Base-by-base conservation (phyloP, 2,888 invertebrate genomes). In the Eutolmus rufibarbis region DNA sequence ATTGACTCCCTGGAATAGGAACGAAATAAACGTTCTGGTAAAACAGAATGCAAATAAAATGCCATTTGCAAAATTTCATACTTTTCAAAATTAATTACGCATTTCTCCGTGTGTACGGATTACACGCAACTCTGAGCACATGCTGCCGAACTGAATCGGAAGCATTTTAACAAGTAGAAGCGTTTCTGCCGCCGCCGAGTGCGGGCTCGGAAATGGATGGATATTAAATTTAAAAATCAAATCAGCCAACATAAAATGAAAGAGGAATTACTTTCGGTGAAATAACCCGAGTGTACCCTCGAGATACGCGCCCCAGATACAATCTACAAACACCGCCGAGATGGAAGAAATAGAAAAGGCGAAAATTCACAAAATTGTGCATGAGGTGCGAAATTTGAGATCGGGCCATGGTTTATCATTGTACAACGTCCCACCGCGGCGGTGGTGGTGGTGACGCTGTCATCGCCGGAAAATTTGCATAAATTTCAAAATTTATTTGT, bases 171-270 rank as follows among this genome's bases (percentile, higher is more conserved):
- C 51, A 51, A 51, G 23, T 66, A 66, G n/a, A n/a, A 51, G 66
- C 28, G 12, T 2, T 23, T 3, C 66, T 28, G 14, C 28, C 66
- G 28, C 56, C 19, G 12, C 8, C 40, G 1, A 57, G 23, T 57
- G 8, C 16, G 37, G 8, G 57, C 66, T 19, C 66, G 66, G 66
- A 66, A 23, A 66, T 66, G 66, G 66, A 3, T 23, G 66, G 43
- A 43, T 78, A 43, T 78, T 78, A 78, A 78, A 78, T 78, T 78
- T 78, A 78, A 78, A 78, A 78, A 78, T 78, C 78, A 78, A 78
- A 78, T 78, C 78, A 78, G 78, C 40, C 23, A 40, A 40, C 78
- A 23, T 19, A 66, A 78, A 78, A 78, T 78, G 78, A 40, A 40
- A 78, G 43, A 78, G 78, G 78, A 78, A 78, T 78, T 78, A 78